Conservation (phyloP, 2,888 invertebrate genomes). For the Athalia circularis region DNA sequence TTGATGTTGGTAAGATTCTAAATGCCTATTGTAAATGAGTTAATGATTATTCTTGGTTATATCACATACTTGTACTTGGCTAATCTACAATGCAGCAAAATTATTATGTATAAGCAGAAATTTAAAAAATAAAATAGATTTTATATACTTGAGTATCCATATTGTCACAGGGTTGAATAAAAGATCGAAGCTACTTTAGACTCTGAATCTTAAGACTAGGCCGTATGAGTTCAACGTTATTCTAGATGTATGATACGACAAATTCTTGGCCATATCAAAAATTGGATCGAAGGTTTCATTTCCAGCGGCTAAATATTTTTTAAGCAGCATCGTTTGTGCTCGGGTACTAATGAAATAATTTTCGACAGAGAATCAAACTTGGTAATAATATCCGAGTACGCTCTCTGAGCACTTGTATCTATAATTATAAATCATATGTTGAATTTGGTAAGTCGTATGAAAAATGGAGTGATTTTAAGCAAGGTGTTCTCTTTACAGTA, state of each 20-base stretch:
- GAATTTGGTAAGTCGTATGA: not conserved
- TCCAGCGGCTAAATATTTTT: not conserved
- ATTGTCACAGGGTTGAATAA: not conserved
- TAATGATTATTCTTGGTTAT: slow-evolving; percentile 40
- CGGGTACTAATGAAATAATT: too few relatives aligned
- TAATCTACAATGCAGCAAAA: not conserved
- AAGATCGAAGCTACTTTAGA: too few relatives aligned
- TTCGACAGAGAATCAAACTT: too few relatives aligned
- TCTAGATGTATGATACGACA: too few relatives aligned
- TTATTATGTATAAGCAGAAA: slow-evolving; percentile 49
- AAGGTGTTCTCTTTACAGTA: too few relatives aligned
- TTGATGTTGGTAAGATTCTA: not conserved
- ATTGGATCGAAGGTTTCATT: not conserved
- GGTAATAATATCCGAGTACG: too few relatives aligned
- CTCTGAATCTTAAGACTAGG: too few relatives aligned
- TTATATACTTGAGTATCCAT: slow-evolving; percentile 52
- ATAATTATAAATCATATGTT: not conserved
- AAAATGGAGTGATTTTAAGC: not conserved
- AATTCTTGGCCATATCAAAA: too few relatives aligned
- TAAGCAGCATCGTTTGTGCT: not conserved
- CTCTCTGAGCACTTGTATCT: not conserved
- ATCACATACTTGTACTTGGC: slow-evolving; percentile 20
- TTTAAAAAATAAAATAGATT: slow-evolving; percentile 56
- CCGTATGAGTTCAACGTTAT: too few relatives aligned
- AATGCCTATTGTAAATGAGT: slow-evolving; percentile 20